These are phyloP conservation scores for Rhopilema esculentum DNA, from an alignment of 30 jellyfish, hydroid and myxozoan species.

Conservation along the genomic window DNA sequence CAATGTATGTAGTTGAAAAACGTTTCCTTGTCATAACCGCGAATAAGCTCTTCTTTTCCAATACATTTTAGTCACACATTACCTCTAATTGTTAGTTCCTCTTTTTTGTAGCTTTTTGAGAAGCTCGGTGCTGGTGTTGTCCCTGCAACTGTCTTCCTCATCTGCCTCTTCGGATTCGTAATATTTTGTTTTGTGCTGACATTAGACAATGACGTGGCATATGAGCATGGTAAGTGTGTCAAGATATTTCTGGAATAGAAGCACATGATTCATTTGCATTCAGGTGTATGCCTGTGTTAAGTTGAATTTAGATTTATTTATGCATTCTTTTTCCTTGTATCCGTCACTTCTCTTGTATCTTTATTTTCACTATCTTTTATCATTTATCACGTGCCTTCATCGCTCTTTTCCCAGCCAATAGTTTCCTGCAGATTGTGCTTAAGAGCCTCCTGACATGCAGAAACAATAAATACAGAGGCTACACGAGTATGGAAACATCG, in stretches of 20 bases:
- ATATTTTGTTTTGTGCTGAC: conserved; percentile 79
- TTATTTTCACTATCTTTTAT: too few species aligned
- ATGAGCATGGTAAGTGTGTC: conserved; percentile 85
- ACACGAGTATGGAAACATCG: conserved; percentile 61
- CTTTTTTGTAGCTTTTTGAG: conserved; percentile 72
- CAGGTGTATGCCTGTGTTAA: too few species aligned
- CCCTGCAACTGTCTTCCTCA: conserved; percentile 78
- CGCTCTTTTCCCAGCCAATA: conserved; percentile 57
- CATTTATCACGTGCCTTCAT: too few species aligned
- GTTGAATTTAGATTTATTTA: too few species aligned
- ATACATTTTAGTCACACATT: background rate
- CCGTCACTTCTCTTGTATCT: too few species aligned
- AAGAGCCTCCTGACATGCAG: conserved; percentile 64
- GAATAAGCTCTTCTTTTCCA: too few species aligned
- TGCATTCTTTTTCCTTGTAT: too few species aligned
- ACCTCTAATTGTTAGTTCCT: background rate
- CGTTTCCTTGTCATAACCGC: too few species aligned
- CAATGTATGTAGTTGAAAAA: too few species aligned
- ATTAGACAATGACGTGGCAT: conserved; percentile 91
- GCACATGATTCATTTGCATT: too few species aligned
- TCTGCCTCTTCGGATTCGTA: conserved; percentile 83
- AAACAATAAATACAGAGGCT: conserved; percentile 53
- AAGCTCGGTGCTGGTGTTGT: conserved; percentile 88
- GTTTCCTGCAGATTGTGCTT: conserved; percentile 51
- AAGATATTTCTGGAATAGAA: too few species aligned